phyloP scores from a whole-genome alignment of 2,113 vertebrate species.

The Gadus chalcogrammus region DNA sequence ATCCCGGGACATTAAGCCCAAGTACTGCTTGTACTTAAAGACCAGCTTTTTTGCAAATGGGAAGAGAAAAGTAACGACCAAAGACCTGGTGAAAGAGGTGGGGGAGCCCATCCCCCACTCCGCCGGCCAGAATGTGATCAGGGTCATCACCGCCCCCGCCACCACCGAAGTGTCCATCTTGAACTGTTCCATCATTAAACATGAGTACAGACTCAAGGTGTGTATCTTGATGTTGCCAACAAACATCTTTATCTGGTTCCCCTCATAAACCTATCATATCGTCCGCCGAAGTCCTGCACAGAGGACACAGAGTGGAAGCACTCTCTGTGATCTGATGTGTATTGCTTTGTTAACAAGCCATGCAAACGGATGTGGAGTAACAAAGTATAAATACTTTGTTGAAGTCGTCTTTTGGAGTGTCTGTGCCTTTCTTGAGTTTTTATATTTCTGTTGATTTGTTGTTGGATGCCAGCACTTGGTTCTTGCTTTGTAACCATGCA shows the following conservation, averaged over 20 bases:
- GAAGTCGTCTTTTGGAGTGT: background rate
- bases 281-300: too few species aligned
- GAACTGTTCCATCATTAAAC: conserved; percentile 60
- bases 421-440: background rate
- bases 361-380: too few species aligned
- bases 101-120: conserved; percentile 59
- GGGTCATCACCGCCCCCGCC: conserved; percentile 51
- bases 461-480: background rate
- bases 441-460: background rate
- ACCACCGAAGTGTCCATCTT: conserved; percentile 44
- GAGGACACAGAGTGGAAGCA: too few species aligned
- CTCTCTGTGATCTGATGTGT: too few species aligned
- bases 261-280: too few species aligned
- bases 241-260: too few species aligned
- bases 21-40: conserved; percentile 65
- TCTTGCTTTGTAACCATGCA: background rate
- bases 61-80: conserved; percentile 29
- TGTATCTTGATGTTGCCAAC: background rate
- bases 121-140: conserved; percentile 22
- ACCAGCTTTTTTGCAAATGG: conserved; percentile 60
- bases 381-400: too few species aligned
- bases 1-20: conserved; percentile 61
- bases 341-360: too few species aligned
- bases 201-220: conserved; percentile 68
- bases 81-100: conserved; percentile 57